Evolutionary conservation across 2,888 invertebrate genomes (phyloP).

Genomic region (Cyrtodaria siliqua): DNA sequence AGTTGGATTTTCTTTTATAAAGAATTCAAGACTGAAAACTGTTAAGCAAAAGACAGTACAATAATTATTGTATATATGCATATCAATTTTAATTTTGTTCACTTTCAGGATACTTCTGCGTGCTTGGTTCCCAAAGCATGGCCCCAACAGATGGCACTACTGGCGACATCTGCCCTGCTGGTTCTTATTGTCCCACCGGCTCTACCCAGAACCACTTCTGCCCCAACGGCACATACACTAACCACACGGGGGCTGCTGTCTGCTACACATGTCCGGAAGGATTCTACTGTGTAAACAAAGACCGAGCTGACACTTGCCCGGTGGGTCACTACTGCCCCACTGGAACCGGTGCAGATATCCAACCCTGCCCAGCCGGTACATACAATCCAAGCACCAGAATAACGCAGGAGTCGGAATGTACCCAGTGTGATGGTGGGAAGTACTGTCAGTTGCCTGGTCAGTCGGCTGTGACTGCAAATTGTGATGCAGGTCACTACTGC

Average conservation of each 20-base stretch:
- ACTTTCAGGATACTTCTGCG: slow-evolving; percentile 80
- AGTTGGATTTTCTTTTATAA: too few relatives aligned
- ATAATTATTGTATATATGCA: too few relatives aligned
- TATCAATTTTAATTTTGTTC: slow-evolving; percentile 3
- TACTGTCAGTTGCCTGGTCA: slow-evolving; percentile 80
- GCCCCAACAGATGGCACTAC: slow-evolving; percentile 80
- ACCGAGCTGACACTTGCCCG: slow-evolving; percentile 80
- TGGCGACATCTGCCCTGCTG: slow-evolving; percentile 82
- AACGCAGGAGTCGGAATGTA: slow-evolving; percentile 76
- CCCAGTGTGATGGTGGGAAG: slow-evolving; percentile 82
- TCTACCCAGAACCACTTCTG: slow-evolving; percentile 79
- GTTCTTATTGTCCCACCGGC: slow-evolving; percentile 79
- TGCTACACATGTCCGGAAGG: slow-evolving; percentile 84
- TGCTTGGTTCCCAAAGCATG: slow-evolving; percentile 70
- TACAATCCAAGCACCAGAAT: slow-evolving; percentile 79
- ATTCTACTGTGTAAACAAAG: slow-evolving; percentile 80
- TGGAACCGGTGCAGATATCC: slow-evolving; percentile 82
- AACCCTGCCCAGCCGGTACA: slow-evolving; percentile 83
- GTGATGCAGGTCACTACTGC: slow-evolving; percentile 83
- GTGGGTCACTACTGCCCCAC: slow-evolving; percentile 82
- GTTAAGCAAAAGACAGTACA: too few relatives aligned
- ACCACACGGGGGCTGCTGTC: slow-evolving; percentile 80
- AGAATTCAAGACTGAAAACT: too few relatives aligned
- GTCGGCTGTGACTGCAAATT: slow-evolving; percentile 73
- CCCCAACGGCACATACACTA: slow-evolving; percentile 84